Evolutionary conservation across 2,888 invertebrate genomes (phyloP), one percentile per base, ranked within the genome.

Genomic region (Drosophila mettleri): DNA sequence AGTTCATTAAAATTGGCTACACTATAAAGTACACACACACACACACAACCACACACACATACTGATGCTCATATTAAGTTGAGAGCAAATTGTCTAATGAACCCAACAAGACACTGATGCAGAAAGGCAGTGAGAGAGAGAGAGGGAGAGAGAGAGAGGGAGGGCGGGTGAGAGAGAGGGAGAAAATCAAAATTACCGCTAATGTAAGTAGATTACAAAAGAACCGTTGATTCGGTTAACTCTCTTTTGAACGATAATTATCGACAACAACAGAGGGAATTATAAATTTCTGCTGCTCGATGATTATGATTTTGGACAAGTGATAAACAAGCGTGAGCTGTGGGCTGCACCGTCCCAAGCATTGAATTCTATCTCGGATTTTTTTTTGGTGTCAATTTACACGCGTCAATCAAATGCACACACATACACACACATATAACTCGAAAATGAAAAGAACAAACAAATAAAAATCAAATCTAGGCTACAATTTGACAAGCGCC

Each of bases 401-500:
- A 77, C 66, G 74, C 78, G 77, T 77, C 77, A 73, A 78, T 80
- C 80, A 78, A 69, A 68, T 39, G 36, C 34, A 57, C 36, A 48
- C 22, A 36, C 52, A 38, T 48, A 27, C n/a, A 34, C 51, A 36
- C 46, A 29, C 33, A 33, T 16, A 22, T 51, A 24, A 41, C 57
- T 66, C 45, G 57, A 54, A 41, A 43, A 53, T 53, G 27, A 60
- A 48, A 34, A 46, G 41, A 59, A 46, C 54, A 69, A 55, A 73
- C 46, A 63, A 72, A 67, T 55, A 57, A 38, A 68, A 78, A 68
- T 77, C 80, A 78, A 78, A 78, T 78, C 77, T 78, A 58, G 78
- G 69, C 80, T 77, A 78, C 65, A 80, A 69, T 73, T 80, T 76
- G 69, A 80, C 78, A 78, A 80, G 78, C 80, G 78, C 80, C 80